phyloP scores from a whole-genome alignment of 2,797 vertebrate genomes.

The Apodemus agrarius region DNA sequence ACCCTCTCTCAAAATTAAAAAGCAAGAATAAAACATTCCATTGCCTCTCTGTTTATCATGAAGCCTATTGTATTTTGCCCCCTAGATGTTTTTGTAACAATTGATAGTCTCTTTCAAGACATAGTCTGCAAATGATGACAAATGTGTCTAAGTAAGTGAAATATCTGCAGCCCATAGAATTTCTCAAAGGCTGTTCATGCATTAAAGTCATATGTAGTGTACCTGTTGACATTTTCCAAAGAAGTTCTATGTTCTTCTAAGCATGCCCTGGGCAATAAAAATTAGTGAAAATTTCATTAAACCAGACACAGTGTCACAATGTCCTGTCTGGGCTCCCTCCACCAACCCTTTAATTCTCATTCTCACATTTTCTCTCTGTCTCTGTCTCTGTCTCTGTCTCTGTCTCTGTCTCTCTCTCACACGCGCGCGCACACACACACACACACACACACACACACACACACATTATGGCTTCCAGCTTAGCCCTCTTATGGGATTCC shows the following conservation, averaged over 20 bases:
- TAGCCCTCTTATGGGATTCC: neutral
- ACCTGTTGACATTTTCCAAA: neutral
- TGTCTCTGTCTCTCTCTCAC: no score
- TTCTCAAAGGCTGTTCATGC: neutral
- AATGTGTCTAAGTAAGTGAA: neutral
- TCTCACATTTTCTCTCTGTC: no score
- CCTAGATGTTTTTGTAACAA: conserved; percentile 6
- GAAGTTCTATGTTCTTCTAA: neutral
- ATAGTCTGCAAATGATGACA: neutral
- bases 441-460: neutral
- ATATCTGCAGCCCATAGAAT: neutral
- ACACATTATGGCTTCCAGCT: neutral
- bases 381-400: no score
- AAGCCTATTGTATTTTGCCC: neutral
- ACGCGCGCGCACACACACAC: no score
- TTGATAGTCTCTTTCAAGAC: neutral
- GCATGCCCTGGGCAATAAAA: neutral
- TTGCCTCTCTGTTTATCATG: neutral
- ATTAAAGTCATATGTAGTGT: neutral
- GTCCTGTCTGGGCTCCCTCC: neutral
- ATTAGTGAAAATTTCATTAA: neutral
- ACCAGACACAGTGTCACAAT: neutral
- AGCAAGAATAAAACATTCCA: neutral
- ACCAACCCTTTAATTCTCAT: neutral
- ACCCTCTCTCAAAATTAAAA: neutral